Evolutionary conservation across 2,888 invertebrate genomes (phyloP), one percentile per base, ranked within the genome.

Genomic region (Cryptocheilus praepositus): DNA sequence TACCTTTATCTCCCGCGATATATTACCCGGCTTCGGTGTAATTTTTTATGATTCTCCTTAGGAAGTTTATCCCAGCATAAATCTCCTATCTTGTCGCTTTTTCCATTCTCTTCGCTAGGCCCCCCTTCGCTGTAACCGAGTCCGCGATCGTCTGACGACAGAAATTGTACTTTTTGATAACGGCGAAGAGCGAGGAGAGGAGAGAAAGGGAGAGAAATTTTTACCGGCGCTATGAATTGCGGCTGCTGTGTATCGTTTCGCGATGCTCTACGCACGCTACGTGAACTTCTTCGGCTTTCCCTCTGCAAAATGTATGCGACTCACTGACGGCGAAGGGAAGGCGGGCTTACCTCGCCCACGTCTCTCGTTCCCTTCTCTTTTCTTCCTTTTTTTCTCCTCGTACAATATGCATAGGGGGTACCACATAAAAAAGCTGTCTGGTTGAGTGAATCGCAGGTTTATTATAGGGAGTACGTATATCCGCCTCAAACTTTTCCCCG

Each of bases 131-230:
- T 25, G 36, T 36, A 36, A 16, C 46, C 22, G 22, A 46, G 21
- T 19, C 19, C 21, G 15, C 46, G 67, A 36, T 36, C 36, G 8
- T 36, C 36, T 1, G 36, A 36, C 36, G 36, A 36, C 36, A 65
- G 65, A 36, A 52, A 61, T 63, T 67, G 56, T 46, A 66, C 51
- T 64, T 71, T 73, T 71, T 59, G 64, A 64, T 56, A 64, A 64
- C 64, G 52, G 63, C 25, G 51, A 52, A 8, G 58, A 51, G 59
- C 25, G 36, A 19, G 16, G 11, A 8, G 16, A 0, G 21, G 49
- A 21, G 52, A 52, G 4, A 16, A n/a, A 44, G 45, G 58, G 7
- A 51, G 49, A 36, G 59, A 54, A 55, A 61, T 36, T 36, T 36
- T 36, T 11, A 36, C 36, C 36, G 36, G 36, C 13, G 5, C 36